These are phyloP conservation scores for Trichomycterus rosablanca DNA, from an alignment of 2,113 vertebrate genomes.

Conservation along the genomic window DNA sequence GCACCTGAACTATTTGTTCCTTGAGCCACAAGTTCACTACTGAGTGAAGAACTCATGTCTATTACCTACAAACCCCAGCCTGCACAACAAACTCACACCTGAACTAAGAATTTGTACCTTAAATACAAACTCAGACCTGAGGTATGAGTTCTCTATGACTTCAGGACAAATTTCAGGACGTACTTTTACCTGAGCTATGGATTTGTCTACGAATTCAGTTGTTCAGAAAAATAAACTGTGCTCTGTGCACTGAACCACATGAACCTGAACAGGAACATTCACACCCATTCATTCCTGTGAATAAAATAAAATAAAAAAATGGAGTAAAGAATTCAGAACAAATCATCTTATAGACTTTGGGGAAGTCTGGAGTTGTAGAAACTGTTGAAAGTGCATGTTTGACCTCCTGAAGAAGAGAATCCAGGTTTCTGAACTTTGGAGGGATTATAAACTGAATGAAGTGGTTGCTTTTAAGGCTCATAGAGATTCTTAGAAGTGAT, in stretches of 20 bases:
- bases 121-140: too few relatives aligned
- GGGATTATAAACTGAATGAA: background rate
- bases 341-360: constrained; percentile 38
- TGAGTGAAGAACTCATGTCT: too few relatives aligned
- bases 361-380: too few relatives aligned
- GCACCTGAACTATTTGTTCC: background rate
- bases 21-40: background rate
- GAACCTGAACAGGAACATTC: background rate
- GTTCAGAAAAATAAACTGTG: background rate
- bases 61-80: background rate
- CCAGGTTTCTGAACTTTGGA: background rate
- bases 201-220: background rate
- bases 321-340: constrained; percentile 45
- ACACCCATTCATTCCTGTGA: constrained; percentile 49
- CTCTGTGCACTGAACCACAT: background rate
- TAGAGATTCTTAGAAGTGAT: constrained; percentile 49
- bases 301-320: constrained; percentile 57
- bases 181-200: too few relatives aligned
- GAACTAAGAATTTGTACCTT: too few relatives aligned
- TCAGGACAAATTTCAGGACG: too few relatives aligned
- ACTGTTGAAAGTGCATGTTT: constrained; percentile 27
- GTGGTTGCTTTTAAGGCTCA: background rate
- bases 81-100: background rate
- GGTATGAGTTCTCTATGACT: too few relatives aligned
- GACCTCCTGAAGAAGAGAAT: constrained; percentile 10